Conservation (phyloP, 2,797 vertebrate genomes). For the Columba guinea region DNA sequence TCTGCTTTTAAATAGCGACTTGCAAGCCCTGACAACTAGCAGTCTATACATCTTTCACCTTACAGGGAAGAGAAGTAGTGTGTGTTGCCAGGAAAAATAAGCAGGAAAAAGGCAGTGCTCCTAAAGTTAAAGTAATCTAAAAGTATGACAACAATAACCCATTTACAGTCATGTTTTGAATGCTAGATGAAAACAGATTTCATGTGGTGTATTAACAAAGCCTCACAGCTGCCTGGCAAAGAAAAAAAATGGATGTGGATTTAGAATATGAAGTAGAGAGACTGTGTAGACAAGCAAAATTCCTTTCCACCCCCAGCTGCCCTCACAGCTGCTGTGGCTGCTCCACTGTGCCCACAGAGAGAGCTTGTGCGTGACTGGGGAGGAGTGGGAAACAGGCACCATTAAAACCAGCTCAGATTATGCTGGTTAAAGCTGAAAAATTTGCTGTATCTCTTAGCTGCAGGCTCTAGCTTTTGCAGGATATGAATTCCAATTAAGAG, state of each 20-base stretch:
- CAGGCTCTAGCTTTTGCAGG: background rate
- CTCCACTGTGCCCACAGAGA: background rate
- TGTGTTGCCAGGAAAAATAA: slow-evolving; percentile 49
- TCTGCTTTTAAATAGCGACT: slow-evolving; percentile 65
- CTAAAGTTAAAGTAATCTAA: slow-evolving; percentile 49
- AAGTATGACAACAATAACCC: slow-evolving; percentile 50
- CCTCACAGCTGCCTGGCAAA: background rate
- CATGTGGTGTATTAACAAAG: slow-evolving; percentile 15
- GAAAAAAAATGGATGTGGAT: background rate
- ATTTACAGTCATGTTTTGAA: slow-evolving; percentile 45
- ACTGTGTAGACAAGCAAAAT: background rate
- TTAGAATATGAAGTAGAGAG: slow-evolving; percentile 14
- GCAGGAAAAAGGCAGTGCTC: slow-evolving; percentile 8
- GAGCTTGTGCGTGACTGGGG: background rate
- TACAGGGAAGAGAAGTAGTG: background rate
- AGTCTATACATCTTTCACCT: slow-evolving; percentile 64
- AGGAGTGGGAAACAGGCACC: background rate
- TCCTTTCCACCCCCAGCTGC: background rate
- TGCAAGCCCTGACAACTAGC: slow-evolving; percentile 55
- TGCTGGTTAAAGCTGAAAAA: slow-evolving; percentile 5
- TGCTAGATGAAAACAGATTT: slow-evolving; percentile 56
- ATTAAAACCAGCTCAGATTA: background rate
- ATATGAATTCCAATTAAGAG: slow-evolving; percentile 2
- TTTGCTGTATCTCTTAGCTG: slow-evolving; percentile 32
- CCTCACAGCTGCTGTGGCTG: background rate